Conservation (phyloP, 2,113 vertebrate genomes). For the Rhadina sibilatrix region DNA sequence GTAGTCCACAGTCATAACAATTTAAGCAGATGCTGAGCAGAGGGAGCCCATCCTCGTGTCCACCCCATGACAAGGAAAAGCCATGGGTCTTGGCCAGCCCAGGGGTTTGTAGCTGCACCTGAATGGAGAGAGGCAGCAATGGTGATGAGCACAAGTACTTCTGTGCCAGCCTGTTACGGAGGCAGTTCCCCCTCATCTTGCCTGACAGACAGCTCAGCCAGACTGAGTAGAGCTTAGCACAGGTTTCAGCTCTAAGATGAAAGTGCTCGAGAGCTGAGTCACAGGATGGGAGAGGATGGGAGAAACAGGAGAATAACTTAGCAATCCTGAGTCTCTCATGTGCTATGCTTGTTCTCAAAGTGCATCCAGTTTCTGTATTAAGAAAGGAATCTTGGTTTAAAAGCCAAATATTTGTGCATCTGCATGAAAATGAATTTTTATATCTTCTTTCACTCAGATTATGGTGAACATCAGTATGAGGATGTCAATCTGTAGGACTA, state of each 20-base stretch:
- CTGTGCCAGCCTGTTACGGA: background rate
- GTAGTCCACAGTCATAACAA: background rate
- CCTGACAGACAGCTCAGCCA: background rate
- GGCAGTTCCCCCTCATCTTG: background rate
- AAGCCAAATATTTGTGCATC: background rate
- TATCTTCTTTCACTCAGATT: background rate
- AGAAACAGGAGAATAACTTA: background rate
- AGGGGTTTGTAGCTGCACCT: background rate
- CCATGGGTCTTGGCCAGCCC: background rate
- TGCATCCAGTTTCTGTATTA: background rate
- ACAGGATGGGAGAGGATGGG: background rate
- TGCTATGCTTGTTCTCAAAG: background rate
- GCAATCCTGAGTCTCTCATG: rapidly evolving
- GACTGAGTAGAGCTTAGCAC: background rate
- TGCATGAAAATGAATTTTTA: background rate
- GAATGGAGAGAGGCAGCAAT: background rate
- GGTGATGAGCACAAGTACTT: background rate
- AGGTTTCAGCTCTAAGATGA: background rate
- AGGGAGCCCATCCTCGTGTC: background rate
- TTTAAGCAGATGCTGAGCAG: background rate
- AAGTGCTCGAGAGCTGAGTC: background rate
- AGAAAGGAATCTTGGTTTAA: background rate
- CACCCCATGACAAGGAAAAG: background rate
- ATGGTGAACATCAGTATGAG: background rate
- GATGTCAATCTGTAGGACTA: background rate